Evolutionary conservation across 2,113 vertebrate genomes (phyloP), one percentile per base, ranked within the genome.

Genomic region (Nyctereutes procyonoides): DNA sequence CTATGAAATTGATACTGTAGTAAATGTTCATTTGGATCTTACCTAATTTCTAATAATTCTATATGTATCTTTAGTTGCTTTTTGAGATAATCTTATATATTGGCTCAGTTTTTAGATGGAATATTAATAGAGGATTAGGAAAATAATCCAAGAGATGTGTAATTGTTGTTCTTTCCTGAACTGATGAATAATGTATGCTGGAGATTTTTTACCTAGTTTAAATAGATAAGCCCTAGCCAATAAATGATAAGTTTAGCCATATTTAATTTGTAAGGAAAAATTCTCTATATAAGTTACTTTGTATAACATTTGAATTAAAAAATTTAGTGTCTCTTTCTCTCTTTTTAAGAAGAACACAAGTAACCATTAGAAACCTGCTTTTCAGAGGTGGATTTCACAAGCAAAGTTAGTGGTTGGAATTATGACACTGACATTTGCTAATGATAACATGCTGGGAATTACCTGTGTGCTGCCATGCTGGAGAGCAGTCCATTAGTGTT

Each of bases 401-500:
- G 58, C 76, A 87, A 95, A 83, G 83, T 95, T 95, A 97, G 22
- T 28, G 53, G 92, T 96, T 98, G 82, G 73, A 95, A 95, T 82
- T 65, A 88, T 95, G 98, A 97, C 98, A 97, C 92, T 99, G 98
- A 98, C 92, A 98, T 98, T 87, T 95, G 88, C 92, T 97, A 93
- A 95, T 88, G 95, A 85, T 97, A 96, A 88, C 98, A 55, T 90
- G 95, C 98, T 98, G 98, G 96, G 98, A 98, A 26, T 69, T 98
- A 98, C 98, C 98, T 98, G 98, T 97, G 97, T 95, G 96, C 74
- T 97, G 85, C 94, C 98, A 67, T 82, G 32, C 94, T 98, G 96
- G 93, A 97, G 98, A 96, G 94, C 97, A 99, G 97, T 98, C 98
- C 98, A 99, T 99, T 99, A 99, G 98, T 98, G 98, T 97, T 96